Evolutionary conservation across 1,140 invertebrate species (phyloP).

Genomic region (Nylanderia fulva): DNA sequence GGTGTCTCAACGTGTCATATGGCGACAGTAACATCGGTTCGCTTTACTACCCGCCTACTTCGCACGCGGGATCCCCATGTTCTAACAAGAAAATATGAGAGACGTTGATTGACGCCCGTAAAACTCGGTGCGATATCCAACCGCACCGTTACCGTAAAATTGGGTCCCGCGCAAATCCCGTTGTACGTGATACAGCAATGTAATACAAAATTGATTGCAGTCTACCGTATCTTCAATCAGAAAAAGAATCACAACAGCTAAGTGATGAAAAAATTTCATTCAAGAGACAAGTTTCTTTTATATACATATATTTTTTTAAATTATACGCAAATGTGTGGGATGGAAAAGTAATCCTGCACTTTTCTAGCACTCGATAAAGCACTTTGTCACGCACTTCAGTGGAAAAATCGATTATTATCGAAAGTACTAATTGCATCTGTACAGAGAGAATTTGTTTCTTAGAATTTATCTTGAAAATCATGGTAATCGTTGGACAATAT

Average conservation of each 20-base stretch:
- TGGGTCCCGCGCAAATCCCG: constrained; percentile 51
- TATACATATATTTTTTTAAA: neutral
- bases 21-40: constrained; percentile 48
- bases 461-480: too few species aligned
- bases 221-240: neutral
- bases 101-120: constrained; percentile 57
- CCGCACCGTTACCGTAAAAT: constrained; percentile 55
- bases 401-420: too few species aligned
- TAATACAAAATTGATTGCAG: constrained; percentile 26
- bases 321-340: neutral
- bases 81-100: constrained; percentile 55
- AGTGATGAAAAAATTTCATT: neutral
- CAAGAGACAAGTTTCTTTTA: neutral
- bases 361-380: too few species aligned
- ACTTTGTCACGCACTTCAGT: too few species aligned
- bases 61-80: constrained; percentile 4
- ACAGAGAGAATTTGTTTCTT: too few species aligned
- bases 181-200: constrained; percentile 13
- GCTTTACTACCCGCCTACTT: constrained; percentile 42
- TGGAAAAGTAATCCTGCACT: neutral
- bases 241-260: neutral
- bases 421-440: too few species aligned
- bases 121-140: constrained; percentile 34
- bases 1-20: constrained; percentile 42
- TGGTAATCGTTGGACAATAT: too few species aligned